Conservation (phyloP, 2,797 vertebrate genomes). For the Triplophysa bombifrons region DNA sequence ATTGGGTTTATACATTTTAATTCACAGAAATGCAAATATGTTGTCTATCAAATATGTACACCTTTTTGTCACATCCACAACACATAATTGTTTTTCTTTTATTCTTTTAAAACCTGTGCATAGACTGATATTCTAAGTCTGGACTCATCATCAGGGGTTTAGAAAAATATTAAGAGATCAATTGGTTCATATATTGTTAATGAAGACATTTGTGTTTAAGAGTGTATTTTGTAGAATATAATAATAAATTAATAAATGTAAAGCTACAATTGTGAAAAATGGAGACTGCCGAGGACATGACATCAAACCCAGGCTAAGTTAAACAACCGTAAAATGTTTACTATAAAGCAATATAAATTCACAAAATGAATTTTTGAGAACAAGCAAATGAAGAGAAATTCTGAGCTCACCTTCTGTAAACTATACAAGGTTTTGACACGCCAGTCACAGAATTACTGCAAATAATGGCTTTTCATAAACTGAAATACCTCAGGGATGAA, state of each 20-base stretch:
- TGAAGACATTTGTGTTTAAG: too few relatives aligned
- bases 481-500: not conserved
- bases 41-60: too few relatives aligned
- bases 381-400: not conserved
- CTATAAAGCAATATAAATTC: too few relatives aligned
- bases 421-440: not conserved
- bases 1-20: too few relatives aligned
- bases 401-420: not conserved
- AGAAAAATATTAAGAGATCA: too few relatives aligned
- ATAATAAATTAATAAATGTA: not conserved
- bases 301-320: not conserved
- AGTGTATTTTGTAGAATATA: not conserved
- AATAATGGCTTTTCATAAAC: slow-evolving; percentile 4
- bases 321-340: not conserved
- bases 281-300: not conserved
- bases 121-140: too few relatives aligned
- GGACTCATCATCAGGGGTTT: too few relatives aligned
- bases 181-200: too few relatives aligned
- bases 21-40: too few relatives aligned
- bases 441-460: not conserved
- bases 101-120: too few relatives aligned
- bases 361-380: not conserved
- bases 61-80: too few relatives aligned
- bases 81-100: too few relatives aligned
- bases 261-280: not conserved